Evolutionary conservation across 2,888 invertebrate genomes (phyloP), one percentile per base, ranked within the genome.

Genomic region (Caenorhabditis sulstoni): DNA sequence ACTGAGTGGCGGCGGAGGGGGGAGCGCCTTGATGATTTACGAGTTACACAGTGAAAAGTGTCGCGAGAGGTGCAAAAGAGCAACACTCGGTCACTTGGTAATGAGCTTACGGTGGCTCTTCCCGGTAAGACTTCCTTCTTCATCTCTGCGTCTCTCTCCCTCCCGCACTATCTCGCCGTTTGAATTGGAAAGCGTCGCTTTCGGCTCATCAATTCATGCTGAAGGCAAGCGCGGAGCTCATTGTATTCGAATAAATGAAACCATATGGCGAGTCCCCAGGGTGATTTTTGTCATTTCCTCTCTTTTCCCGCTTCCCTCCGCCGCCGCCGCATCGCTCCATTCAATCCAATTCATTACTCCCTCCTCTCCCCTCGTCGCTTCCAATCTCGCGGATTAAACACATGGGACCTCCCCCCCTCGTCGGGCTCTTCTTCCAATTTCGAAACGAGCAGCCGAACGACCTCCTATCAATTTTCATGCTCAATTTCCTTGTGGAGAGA

Each of bases 351-450:
- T 71, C 71, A 71, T 58, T 65, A 68, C 73, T 29, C 64, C 9
- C 37, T 37, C 55, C 23, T 41, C 29, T 50, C 20, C 55, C 44
- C 29, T 50, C 41, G 37, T 22, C 62, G 3, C 23, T n/a, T n/a
- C 58, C 68, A 68, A 62, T 68, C 76, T 58, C 58, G 55, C 64
- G 65, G 77, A 77, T 77, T 71, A 77, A 61, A 71, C 77, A 65
- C 70, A 77, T 14, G 14, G 71, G 71, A 62, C 67, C 58, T 20
- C 12, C 29, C n/a, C 49, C 18, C 49, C 55, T 55, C 47, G 57
- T 57, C 55, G 11, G 18, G 2, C 14, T 1, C 29, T 22, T 65
- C 37, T 29, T 29, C 53, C 22, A n/a, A 29, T 23, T 57, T 44
- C 45, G 44, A 66, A 64, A n/a, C n/a, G n/a, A n/a, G n/a, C n/a